Base-by-base conservation (phyloP, 1,140 invertebrate species). In the Archivesica marissinica region DNA sequence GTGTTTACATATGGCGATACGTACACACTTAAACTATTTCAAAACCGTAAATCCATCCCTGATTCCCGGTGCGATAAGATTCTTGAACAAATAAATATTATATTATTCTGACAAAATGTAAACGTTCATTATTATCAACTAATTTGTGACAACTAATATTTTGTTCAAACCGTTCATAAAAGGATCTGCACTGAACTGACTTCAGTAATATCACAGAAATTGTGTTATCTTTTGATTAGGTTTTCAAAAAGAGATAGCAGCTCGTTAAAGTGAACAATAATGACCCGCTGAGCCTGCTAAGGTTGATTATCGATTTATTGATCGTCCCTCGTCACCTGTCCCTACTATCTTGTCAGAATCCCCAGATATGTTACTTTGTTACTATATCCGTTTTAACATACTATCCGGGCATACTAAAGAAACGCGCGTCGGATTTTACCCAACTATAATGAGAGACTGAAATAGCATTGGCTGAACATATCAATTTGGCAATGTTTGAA, bases 291-390 rank as follows among this genome's bases (percentile, higher is more conserved):
- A 30, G 68, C 7, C 1, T 17, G 23, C 20, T n/a, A 6, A 50
- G 25, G 20, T 64, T 50, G 44, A 41, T 81, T 47, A 81, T 81
- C 44, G 79, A 81, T 81, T 70, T 70, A 81, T 81, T 68, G 79
- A 72, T 70, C 47, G 20, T 28, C 20, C 25, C 3, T 68, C 35
- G 23, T 70, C 79, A 72, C 66, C 79, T 72, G 79, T 52, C 66
- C 30, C 44, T 64, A 47, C 39, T 33, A 72, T 72, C 39, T 47
- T 47, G 68, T 72, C 68, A 47, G n/a, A 64, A 17, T 9, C 13
- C 4, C 33, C n/a, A 64, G 38, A 35, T 64, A 64, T 35, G 23
- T 23, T 54, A 35, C 74, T 56, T 76, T 76, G 68, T 72, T 30
- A 17, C 28, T 20, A n/a, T n/a, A n/a, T 17, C 61, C 61, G 15